Evolutionary conservation across 2,888 invertebrate genomes (phyloP), one percentile per base, ranked within the genome.

Genomic region (Hydrotaea cyrtoneurina): DNA sequence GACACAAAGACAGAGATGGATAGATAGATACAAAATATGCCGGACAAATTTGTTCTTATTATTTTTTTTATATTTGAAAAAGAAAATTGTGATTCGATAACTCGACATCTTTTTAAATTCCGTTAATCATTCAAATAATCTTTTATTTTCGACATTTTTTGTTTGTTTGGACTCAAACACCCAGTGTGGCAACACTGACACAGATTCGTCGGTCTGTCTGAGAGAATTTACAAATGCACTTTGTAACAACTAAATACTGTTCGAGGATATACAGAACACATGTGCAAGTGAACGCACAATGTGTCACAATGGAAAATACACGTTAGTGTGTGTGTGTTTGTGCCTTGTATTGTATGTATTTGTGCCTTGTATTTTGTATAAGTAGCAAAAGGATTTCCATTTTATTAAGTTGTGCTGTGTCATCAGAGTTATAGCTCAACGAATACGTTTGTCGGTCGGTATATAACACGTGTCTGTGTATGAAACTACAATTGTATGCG

Each of bases 331-430:
- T 2, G 39, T 39, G 39, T 39, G 39, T 66, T 19, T 2, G 19
- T 69, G 13, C 31, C 7, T 31, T 21, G 55, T 55, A 19, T 21
- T 39, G 39, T 39, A 8, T 39, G 11, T 72, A 50, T 64, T 39
- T 1, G n/a, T 66, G 19, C n/a, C n/a, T 31, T 21, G 55, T 55
- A 19, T 55, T 55, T 11, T 15, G 31, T 31, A 31, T 31, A 59
- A 4, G 23, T 43, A 21, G 43, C 43, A n/a, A 11, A 73, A 73
- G 57, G 73, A 57, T 74, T 59, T 59, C 5, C 17, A 19, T 4
- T 74, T 74, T 74, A 74, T 62, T 74, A 74, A 59, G 74, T 74
- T 74, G 69, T 69, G 74, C 74, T 74, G 23, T 62, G 74, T 74
- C 74, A 74, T 74, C 46, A 62, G 43, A 62, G 74, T 46, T 59